A percentile compares a stretch with the other conserved stretches of the same genome.
Conservation (phyloP, 2,113 vertebrate genomes). For the Ascaphus truei region DNA sequence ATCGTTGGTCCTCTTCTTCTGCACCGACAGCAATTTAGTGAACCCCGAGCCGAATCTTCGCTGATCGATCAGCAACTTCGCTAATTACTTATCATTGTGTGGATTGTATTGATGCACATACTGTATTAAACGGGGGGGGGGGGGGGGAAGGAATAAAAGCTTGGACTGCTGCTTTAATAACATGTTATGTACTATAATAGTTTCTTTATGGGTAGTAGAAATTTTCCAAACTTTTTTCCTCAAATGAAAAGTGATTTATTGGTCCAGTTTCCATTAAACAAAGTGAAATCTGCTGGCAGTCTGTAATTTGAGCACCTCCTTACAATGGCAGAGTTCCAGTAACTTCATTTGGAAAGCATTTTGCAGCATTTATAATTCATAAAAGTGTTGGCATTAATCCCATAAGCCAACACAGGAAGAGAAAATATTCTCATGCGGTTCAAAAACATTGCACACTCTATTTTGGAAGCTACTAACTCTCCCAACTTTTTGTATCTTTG, state of each 20-base stretch:
- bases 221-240: constrained; percentile 33
- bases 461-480: constrained; percentile 24
- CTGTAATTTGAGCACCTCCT: constrained; percentile 47
- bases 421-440: constrained; percentile 41
- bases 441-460: constrained; percentile 35
- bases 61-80: too few species aligned
- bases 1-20: too few species aligned
- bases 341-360: constrained; percentile 55
- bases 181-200: constrained; percentile 27
- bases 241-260: constrained; percentile 46
- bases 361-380: constrained; percentile 57
- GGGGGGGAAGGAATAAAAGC: too few species aligned
- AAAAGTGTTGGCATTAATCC: constrained; percentile 53
- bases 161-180: too few species aligned
- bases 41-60: too few species aligned
- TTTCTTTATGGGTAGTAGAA: constrained; percentile 34
- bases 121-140: too few species aligned
- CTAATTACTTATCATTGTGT: too few species aligned
- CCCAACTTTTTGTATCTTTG: neutral
- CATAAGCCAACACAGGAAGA: constrained; percentile 47
- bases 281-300: constrained; percentile 49
- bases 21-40: too few species aligned
- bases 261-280: constrained; percentile 54
- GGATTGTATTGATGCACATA: too few species aligned
- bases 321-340: constrained; percentile 53